Conservation (phyloP, 92 coral and sea anemone genomes). For the Siderastrea radians region DNA sequence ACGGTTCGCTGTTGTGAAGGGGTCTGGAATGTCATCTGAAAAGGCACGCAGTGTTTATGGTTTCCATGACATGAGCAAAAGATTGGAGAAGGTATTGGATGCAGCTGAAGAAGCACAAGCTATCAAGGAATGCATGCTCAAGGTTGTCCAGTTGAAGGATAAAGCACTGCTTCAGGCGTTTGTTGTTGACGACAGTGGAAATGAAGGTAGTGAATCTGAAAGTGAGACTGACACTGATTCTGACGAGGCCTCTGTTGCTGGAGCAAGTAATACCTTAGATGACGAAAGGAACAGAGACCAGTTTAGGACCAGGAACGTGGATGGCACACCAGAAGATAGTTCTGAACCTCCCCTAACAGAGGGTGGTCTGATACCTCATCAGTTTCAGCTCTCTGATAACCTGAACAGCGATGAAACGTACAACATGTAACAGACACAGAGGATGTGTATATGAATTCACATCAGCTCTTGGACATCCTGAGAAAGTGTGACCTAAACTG, state of each 20-base stretch:
- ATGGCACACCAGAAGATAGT: conserved; percentile 4
- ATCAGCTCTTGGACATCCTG: conserved; percentile 64
- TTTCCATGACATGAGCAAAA: conserved; percentile 53
- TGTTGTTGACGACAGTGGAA: conserved; percentile 41
- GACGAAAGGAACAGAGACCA: neutral
- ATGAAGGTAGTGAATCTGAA: conserved; percentile 21
- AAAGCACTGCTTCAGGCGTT: conserved; percentile 35
- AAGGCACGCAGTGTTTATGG: conserved; percentile 59
- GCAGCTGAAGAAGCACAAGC: conserved; percentile 50
- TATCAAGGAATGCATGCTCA: conserved; percentile 48
- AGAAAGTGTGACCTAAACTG: conserved; percentile 69
- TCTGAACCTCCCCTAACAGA: conserved; percentile 3
- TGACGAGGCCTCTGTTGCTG: conserved; percentile 14
- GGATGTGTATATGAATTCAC: conserved; percentile 56
- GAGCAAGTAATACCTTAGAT: no score
- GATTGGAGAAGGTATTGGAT: conserved; percentile 40
- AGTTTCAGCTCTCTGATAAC: conserved; percentile 26
- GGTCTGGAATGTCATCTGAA: conserved; percentile 44
- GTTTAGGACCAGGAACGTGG: neutral
- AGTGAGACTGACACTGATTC: conserved; percentile 49
- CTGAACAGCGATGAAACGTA: conserved; percentile 48
- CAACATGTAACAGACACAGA: conserved; percentile 45
- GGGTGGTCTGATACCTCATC: conserved; percentile 27
- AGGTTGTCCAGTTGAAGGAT: neutral
- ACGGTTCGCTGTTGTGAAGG: conserved; percentile 53